Evolutionary conservation across 1,140 invertebrate species (phyloP).

Genomic region (Notospermus geniculatus): DNA sequence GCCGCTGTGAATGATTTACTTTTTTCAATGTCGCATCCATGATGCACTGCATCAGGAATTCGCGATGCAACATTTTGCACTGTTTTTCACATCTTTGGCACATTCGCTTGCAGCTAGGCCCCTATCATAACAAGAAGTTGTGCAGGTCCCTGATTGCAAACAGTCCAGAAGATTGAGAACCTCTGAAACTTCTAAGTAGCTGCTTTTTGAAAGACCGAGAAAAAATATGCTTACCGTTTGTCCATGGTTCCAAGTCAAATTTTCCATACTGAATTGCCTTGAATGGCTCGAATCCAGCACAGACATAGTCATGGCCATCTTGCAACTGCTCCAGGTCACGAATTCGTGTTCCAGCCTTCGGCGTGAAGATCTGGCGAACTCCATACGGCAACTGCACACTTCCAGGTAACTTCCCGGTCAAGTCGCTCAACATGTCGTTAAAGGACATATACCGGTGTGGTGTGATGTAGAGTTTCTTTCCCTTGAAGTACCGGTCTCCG

Average conservation of each 20-base stretch:
- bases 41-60: no score
- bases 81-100: no score
- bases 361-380: constrained; percentile 55
- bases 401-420: constrained; percentile 51
- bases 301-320: constrained; percentile 53
- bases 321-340: constrained; percentile 48
- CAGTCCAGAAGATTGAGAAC: no score
- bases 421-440: constrained; percentile 53
- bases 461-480: constrained; percentile 54
- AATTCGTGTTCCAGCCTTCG: constrained; percentile 39
- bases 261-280: constrained; percentile 53
- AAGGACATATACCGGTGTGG: constrained; percentile 53
- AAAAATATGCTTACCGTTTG: constrained; percentile 38
- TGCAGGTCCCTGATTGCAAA: no score
- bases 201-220: no score
- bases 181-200: no score
- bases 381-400: constrained; percentile 52
- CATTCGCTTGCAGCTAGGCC: no score
- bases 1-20: no score
- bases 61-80: no score
- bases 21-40: no score
- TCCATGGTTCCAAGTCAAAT: constrained; percentile 47
- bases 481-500: constrained; percentile 53
- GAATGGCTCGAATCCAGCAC: constrained; percentile 55
- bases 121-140: no score